A percentile compares a stretch with the other conserved stretches of the same genome.
Conservation (phyloP, 2,888 invertebrate species). For the Drymonia ruficornis region DNA sequence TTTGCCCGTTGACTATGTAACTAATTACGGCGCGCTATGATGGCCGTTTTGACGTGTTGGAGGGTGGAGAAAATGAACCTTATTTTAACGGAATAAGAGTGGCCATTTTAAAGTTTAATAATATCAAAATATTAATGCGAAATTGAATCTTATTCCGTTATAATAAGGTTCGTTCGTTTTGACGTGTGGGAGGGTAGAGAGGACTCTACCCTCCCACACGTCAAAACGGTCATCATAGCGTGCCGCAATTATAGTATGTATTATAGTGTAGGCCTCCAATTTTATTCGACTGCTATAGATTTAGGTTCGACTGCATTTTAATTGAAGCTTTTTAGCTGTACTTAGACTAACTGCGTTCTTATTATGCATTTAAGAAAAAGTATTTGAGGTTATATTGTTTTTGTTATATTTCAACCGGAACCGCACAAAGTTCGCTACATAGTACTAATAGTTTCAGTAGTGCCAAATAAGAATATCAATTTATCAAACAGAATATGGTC, state of each 20-base stretch:
- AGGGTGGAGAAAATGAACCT: too few species aligned
- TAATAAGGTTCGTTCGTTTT: too few species aligned
- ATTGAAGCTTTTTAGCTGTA: conserved; percentile 30
- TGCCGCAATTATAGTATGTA: too few species aligned
- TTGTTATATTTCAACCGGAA: background rate
- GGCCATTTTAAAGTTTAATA: too few species aligned
- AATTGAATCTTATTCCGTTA: too few species aligned
- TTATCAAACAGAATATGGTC: background rate
- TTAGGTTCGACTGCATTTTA: conserved; percentile 47
- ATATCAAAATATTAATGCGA: too few species aligned
- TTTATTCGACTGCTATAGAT: conserved; percentile 49
- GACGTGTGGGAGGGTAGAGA: too few species aligned
- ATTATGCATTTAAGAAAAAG: conserved; percentile 3
- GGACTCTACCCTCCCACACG: too few species aligned
- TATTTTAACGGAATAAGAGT: too few species aligned
- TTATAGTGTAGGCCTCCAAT: conserved; percentile 19
- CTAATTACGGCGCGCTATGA: too few species aligned
- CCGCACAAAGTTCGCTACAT: background rate
- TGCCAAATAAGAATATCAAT: background rate
- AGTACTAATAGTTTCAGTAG: background rate
- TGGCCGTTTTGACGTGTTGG: too few species aligned
- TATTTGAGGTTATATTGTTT: background rate
- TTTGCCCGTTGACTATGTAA: background rate
- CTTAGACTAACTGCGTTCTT: conserved; percentile 16
- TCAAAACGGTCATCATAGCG: too few species aligned